Evolutionary conservation across 1,140 invertebrate genomes (phyloP).

Genomic region (Drosophila pallidifrons): DNA sequence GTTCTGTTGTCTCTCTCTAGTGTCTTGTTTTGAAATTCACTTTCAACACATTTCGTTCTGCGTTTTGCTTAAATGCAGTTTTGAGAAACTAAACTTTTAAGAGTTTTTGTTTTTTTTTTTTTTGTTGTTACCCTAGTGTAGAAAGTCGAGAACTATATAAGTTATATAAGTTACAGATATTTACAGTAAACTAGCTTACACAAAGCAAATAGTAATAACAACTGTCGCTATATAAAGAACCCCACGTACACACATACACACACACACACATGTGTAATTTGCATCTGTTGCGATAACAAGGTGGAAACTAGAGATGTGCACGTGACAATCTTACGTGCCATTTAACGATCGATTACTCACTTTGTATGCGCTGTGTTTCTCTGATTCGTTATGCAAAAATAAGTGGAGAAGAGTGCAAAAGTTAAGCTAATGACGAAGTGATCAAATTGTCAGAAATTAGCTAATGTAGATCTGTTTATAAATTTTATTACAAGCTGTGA

Average conservation of each 20-base stretch:
- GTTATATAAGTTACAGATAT: neutral
- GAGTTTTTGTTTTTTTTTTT: no score
- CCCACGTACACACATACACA: neutral
- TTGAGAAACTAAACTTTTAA: neutral
- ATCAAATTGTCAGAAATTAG: rapidly evolving
- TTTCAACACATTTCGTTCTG: slow-evolving; percentile 35
- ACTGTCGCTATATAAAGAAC: slow-evolving; percentile 27
- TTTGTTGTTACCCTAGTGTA: neutral
- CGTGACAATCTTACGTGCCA: slow-evolving; percentile 25
- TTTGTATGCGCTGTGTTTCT: neutral
- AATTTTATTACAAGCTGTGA: no score
- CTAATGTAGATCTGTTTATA: no score
- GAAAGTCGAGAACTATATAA: slow-evolving; percentile 8
- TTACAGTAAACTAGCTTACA: slow-evolving; percentile 24
- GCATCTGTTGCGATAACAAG: slow-evolving; percentile 50
- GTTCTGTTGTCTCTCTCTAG: slow-evolving; percentile 10
- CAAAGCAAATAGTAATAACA: slow-evolving; percentile 39
- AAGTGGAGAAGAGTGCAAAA: no score
- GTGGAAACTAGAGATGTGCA: slow-evolving; percentile 43
- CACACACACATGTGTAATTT: slow-evolving; percentile 7
- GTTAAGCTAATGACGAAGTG: no score
- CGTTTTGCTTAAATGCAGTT: slow-evolving; percentile 15
- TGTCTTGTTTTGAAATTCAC: slow-evolving; percentile 39
- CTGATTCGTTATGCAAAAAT: no score
- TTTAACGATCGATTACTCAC: slow-evolving; percentile 8